Conservation (phyloP, 2,797 vertebrate genomes). For the Molossus alvarezi region DNA sequence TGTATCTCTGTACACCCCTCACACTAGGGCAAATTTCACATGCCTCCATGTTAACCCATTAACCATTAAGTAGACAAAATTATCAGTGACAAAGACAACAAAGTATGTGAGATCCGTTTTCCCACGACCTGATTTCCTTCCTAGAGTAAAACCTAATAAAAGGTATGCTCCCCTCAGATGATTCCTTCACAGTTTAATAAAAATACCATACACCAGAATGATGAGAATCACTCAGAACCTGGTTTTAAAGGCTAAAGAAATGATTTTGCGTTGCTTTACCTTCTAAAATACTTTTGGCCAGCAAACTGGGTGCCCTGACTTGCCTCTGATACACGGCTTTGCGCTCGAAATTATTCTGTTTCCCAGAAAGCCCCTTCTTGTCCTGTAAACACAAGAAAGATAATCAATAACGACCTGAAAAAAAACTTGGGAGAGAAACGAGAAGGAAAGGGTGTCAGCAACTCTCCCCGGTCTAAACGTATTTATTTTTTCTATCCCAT, state of each 20-base stretch:
- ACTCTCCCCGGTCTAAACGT: neutral
- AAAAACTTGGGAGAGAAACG: neutral
- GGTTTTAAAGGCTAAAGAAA: constrained; percentile 20
- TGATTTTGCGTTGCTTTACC: constrained; percentile 88
- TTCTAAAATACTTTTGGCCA: constrained; percentile 99
- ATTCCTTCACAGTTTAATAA: constrained; percentile 25
- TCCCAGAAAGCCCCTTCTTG: constrained; percentile 97
- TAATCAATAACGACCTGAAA: neutral
- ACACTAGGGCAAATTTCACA: constrained; percentile 40
- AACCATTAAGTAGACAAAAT: constrained; percentile 31
- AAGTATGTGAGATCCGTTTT: constrained; percentile 5
- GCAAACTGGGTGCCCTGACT: constrained; percentile 96
- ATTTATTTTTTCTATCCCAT: neutral
- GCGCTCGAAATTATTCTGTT: constrained; percentile 94
- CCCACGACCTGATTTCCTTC: neutral
- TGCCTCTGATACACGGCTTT: constrained; percentile 96
- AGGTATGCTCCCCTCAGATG: neutral
- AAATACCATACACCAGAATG: neutral
- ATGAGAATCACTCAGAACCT: neutral
- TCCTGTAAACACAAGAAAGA: constrained; percentile 91
- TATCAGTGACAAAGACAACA: neutral
- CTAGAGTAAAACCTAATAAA: constrained; percentile 10
- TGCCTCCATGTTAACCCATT: neutral
- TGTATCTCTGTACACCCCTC: neutral
- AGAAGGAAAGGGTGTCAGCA: neutral